Evolutionary conservation across 2,113 vertebrate genomes (phyloP).

Genomic region (Clarias gariepinus): DNA sequence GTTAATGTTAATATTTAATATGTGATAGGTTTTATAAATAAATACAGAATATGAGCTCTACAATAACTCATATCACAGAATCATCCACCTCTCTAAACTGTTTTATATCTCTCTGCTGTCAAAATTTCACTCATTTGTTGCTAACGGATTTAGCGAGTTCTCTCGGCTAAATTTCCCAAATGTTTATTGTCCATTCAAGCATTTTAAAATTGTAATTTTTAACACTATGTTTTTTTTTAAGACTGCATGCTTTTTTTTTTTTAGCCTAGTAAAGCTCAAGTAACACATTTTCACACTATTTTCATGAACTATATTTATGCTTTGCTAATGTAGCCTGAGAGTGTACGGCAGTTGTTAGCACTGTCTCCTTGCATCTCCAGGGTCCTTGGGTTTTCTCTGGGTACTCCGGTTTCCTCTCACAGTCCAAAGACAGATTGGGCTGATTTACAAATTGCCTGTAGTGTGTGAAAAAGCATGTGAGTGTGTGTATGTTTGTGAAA

Average conservation of each 20-base stretch:
- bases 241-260: too few relatives aligned
- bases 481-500: too few relatives aligned
- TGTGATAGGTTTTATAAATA: neutral
- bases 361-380: too few relatives aligned
- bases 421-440: too few relatives aligned
- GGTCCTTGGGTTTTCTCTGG: too few relatives aligned
- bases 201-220: neutral
- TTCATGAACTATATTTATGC: neutral
- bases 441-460: too few relatives aligned
- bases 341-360: too few relatives aligned
- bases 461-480: too few relatives aligned
- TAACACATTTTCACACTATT: neutral
- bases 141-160: neutral
- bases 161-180: neutral
- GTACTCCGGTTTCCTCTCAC: too few relatives aligned
- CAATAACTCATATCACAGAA: neutral
- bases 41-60: neutral
- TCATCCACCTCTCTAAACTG: neutral
- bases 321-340: neutral
- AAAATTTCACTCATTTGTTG: neutral
- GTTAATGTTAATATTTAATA: neutral
- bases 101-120: neutral
- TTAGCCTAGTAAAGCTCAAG: neutral
- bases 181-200: too few relatives aligned
- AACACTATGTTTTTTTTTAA: neutral